Base-by-base conservation (phyloP, 2,888 invertebrate species). In the Diachrysia chrysitis region DNA sequence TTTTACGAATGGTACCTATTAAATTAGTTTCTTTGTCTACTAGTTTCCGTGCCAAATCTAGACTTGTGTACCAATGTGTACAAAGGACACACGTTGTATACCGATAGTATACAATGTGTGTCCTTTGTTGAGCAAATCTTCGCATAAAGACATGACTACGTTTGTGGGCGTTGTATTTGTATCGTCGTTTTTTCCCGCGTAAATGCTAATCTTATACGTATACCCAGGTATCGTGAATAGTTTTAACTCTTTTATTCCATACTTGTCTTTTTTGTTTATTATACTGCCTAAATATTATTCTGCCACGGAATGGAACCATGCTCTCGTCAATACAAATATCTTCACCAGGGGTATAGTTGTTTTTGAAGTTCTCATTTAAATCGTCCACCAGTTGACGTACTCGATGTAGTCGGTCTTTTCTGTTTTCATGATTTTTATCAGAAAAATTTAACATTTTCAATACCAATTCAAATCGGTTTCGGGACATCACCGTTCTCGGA, bases 401-500 rank as follows among this genome's bases (percentile, higher is more conserved):
- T 84, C 51, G 54, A 23, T 54, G 54, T 21, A 54, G 54, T 9
- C 54, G 54, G 25, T 54, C 54, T 9, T 7, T 14, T 12, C 2
- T 66, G n/a, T 63, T 83, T 82, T 3, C 69, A 51, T 85, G 79
- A 58, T 86, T 83, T 60, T 84, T 66, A 55, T 83, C 61, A 17
- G 83, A 83, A 73, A 88, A 87, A 76, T 87, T 86, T 23, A 86
- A 12, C 77, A 85, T 84, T 66, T 76, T 80, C 23, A 85, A 71
- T 10, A 85, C 48, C 19, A 84, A 51, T 65, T 84, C 83, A 59
- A 85, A 85, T 25, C 85, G 66, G 65, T 85, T 86, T 57, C 83
- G 73, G 29, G 81, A 62, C 79, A 84, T 82, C 17, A 81, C 46
- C 16, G 73, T 80, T 55, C 75, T 54, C 60, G 83, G 64, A 76